Conservation (phyloP, 2,113 vertebrate genomes). For the Sciurus niger region DNA sequence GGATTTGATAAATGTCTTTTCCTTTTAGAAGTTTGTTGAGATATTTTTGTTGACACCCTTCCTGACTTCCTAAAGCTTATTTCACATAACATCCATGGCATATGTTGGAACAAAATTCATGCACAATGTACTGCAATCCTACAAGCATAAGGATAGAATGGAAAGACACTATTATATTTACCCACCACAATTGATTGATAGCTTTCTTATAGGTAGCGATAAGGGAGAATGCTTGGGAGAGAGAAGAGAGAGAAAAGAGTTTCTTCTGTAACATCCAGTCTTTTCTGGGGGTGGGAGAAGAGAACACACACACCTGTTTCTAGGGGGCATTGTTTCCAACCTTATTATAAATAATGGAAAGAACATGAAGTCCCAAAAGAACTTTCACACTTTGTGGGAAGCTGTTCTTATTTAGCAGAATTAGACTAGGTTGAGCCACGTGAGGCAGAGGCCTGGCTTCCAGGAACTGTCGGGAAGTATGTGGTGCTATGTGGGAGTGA, state of each 20-base stretch:
- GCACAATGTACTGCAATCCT: background rate
- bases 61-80: slow-evolving; percentile 58
- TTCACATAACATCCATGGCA: slow-evolving; percentile 52
- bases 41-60: slow-evolving; percentile 61
- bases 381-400: background rate
- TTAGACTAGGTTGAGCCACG: no score
- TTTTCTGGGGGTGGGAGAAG: background rate
- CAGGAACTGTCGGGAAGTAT: no score
- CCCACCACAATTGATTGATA: background rate
- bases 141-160: background rate
- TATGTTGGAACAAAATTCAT: slow-evolving; percentile 27
- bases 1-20: slow-evolving; percentile 41
- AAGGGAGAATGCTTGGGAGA: background rate
- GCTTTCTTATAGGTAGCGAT: background rate
- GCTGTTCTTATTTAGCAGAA: no score
- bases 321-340: background rate
- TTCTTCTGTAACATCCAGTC: slow-evolving; percentile 10
- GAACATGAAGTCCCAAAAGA: background rate
- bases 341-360: slow-evolving; percentile 11
- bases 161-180: slow-evolving; percentile 36
- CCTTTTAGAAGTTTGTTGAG: slow-evolving; percentile 48
- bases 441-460: no score
- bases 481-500: no score
- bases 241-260: background rate
- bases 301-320: background rate